A percentile compares a stretch with the other conserved stretches of the same genome.
These are phyloP conservation scores for Sylvia borin DNA, from an alignment of 2,797 vertebrate species.

Conservation along the genomic window DNA sequence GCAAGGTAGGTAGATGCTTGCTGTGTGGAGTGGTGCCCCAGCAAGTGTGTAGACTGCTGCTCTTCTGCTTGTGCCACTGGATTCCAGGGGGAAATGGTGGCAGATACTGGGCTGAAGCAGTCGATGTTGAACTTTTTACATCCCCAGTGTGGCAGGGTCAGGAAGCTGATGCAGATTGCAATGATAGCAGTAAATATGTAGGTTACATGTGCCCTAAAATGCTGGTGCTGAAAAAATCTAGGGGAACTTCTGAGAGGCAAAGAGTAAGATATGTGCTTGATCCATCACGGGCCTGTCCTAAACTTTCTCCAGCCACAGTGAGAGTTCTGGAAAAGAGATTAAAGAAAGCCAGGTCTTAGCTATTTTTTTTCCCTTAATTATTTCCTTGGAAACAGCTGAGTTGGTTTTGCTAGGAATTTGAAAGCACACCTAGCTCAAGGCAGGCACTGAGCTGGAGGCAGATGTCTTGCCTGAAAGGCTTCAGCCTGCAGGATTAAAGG, in stretches of 20 bases:
- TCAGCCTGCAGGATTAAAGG: neutral
- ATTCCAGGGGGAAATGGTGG: neutral
- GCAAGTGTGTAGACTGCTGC: neutral
- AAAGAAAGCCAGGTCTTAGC: neutral
- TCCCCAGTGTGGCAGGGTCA: rapidly evolving
- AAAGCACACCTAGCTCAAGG: neutral
- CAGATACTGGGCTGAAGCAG: neutral
- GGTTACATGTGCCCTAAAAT: neutral
- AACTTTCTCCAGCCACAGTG: neutral
- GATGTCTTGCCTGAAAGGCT: neutral
- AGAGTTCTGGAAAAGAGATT: neutral
- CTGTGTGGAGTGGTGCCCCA: neutral
- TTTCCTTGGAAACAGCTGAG: neutral
- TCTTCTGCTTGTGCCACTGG: neutral
- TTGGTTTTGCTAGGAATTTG: neutral
- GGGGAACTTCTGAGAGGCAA: neutral
- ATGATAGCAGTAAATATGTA: neutral
- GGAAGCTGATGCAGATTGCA: neutral
- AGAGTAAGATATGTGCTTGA: neutral
- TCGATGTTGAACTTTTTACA: rapidly evolving
- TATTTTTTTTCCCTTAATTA: neutral
- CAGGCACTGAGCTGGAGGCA: neutral
- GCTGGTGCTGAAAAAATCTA: neutral
- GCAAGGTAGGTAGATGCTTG: neutral
- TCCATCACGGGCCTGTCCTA: neutral